These are phyloP conservation scores for Drosophila yakuba DNA, from an alignment of 1,140 invertebrate genomes.

Conservation along the genomic window DNA sequence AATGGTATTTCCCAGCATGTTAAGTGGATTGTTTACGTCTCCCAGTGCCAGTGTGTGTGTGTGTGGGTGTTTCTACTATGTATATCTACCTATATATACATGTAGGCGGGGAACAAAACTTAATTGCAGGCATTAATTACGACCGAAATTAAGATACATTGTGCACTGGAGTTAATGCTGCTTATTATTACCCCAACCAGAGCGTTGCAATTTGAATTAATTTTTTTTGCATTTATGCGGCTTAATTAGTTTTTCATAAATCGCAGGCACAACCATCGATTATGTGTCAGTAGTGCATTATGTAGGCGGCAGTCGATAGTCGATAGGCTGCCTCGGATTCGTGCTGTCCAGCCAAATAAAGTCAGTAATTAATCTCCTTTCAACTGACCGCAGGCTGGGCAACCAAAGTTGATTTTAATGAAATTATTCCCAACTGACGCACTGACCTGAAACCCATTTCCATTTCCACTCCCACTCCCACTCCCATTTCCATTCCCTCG, in stretches of 20 bases:
- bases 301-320: conserved; percentile 13
- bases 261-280: conserved; percentile 19
- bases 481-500: too few relatives aligned
- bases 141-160: conserved; percentile 72
- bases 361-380: conserved; percentile 47
- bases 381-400: conserved; percentile 23
- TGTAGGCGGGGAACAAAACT: conserved; percentile 29
- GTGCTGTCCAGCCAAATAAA: conserved; percentile 14
- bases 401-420: conserved; percentile 60
- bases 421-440: conserved; percentile 36
- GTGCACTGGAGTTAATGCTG: conserved; percentile 43
- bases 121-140: conserved; percentile 77
- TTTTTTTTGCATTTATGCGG: conserved; percentile 44
- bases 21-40: conserved; percentile 75
- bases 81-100: too few relatives aligned
- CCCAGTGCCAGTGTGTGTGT: conserved; percentile 5
- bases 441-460: conserved; percentile 8
- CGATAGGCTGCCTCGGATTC: neutral
- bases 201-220: conserved; percentile 68
- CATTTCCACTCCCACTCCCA: too few relatives aligned
- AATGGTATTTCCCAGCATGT: conserved; percentile 76
- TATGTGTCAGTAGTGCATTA: conserved; percentile 63
- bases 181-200: conserved; percentile 32
- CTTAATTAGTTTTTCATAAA: conserved; percentile 65
- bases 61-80: neutral